These are phyloP conservation scores for Poecilus cupreus DNA, from an alignment of 2,888 invertebrate genomes.

Conservation along the genomic window DNA sequence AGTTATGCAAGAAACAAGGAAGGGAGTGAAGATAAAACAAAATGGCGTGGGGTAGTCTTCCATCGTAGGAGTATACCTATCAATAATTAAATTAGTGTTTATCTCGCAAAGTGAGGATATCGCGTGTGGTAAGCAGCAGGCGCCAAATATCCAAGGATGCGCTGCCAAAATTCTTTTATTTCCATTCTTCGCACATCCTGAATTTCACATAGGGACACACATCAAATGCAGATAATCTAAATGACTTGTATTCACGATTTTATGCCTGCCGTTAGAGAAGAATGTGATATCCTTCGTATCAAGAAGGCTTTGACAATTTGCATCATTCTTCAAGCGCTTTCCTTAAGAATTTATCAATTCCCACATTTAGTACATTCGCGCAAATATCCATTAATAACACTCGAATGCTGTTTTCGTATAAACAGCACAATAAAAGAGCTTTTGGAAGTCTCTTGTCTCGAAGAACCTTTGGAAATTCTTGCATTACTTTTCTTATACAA, in stretches of 20 bases:
- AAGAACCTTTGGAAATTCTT: no score
- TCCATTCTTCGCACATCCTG: slow-evolving; percentile 13
- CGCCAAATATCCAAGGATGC: slow-evolving; percentile 16
- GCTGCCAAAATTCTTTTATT: slow-evolving; percentile 31
- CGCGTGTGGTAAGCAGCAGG: background rate
- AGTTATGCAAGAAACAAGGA: no score
- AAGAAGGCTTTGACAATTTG: background rate
- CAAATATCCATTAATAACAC: background rate
- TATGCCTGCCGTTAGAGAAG: slow-evolving; percentile 19
- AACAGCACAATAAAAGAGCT: background rate
- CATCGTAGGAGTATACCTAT: no score
- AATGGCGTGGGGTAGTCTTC: no score
- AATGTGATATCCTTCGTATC: slow-evolving; percentile 4
- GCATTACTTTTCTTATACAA: no score
- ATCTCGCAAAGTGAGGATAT: background rate
- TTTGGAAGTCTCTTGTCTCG: no score
- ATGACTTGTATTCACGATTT: slow-evolving; percentile 36
- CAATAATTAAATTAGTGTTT: background rate
- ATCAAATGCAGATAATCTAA: slow-evolving; percentile 25
- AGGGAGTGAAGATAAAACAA: no score
- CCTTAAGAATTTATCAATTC: background rate
- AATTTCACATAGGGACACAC: slow-evolving; percentile 21
- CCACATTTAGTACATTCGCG: background rate
- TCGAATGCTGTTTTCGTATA: background rate
- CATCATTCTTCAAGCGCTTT: background rate